Conservation (phyloP, 2,113 vertebrate genomes). For the Plecotus auritus region DNA sequence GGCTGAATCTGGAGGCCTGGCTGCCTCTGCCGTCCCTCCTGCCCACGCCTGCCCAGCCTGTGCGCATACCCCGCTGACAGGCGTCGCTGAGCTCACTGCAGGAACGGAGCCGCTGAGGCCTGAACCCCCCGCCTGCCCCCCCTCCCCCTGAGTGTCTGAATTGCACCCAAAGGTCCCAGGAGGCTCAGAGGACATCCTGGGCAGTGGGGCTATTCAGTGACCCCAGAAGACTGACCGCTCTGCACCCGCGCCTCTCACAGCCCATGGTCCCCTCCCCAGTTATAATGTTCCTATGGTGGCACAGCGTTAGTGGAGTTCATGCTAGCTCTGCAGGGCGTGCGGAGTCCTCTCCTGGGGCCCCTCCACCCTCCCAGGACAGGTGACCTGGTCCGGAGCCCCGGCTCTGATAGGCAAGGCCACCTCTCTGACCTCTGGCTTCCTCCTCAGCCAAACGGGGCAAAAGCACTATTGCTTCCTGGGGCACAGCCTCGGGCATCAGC, state of each 20-base stretch:
- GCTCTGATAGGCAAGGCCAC: background rate
- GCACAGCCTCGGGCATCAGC: background rate
- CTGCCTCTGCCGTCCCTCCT: background rate
- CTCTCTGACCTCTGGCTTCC: background rate
- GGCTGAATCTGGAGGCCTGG: background rate
- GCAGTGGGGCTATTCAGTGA: background rate
- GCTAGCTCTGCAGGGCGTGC: background rate
- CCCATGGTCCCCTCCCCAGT: background rate
- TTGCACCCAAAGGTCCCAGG: background rate
- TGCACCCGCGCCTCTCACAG: background rate
- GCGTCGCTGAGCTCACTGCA: background rate
- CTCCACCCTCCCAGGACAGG: background rate
- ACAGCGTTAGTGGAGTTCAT: rapidly evolving
- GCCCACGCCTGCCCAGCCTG: background rate
- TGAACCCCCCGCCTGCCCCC: too few species aligned
- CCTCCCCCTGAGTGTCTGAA: background rate
- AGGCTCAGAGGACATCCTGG: too few species aligned
- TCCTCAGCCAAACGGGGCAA: background rate
- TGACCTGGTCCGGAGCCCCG: background rate
- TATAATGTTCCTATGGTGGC: background rate
- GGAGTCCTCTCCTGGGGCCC: background rate
- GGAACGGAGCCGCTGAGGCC: too few species aligned
- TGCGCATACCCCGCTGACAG: too few species aligned
- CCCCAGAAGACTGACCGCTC: background rate
- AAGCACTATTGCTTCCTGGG: background rate